A percentile compares a stretch with the other conserved stretches of the same genome.
phyloP scores from a whole-genome alignment of 2,797 vertebrate genomes.

The Bryconaethiops microstoma region DNA sequence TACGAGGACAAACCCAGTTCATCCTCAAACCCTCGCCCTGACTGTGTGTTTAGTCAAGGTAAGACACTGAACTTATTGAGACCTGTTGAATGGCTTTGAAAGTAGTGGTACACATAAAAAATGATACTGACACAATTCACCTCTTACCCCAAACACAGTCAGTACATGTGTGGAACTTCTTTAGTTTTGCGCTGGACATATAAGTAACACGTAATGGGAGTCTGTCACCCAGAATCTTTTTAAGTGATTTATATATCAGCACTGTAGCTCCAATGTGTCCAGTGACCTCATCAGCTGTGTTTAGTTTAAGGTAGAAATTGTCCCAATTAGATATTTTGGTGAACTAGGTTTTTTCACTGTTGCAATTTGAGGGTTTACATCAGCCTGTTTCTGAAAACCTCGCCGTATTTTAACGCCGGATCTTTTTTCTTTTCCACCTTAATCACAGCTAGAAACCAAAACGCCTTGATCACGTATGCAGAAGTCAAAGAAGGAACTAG shows the following conservation, averaged over 20 bases:
- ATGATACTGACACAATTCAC: background rate
- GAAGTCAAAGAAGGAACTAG: constrained; percentile 73
- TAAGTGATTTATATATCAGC: background rate
- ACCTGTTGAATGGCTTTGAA: background rate
- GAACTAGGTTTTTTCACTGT: background rate
- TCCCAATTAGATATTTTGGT: background rate
- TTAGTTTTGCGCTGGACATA: background rate
- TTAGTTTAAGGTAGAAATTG: background rate
- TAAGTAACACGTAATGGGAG: background rate
- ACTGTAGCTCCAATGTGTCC: background rate
- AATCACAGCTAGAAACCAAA: constrained; percentile 45
- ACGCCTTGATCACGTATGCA: constrained; percentile 63
- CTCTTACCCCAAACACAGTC: background rate
- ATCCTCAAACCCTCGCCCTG: background rate
- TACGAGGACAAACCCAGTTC: background rate
- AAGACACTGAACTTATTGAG: background rate
- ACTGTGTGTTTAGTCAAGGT: constrained; percentile 38
- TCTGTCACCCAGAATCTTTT: background rate
- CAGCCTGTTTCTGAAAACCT: background rate
- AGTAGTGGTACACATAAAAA: background rate
- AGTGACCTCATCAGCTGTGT: background rate
- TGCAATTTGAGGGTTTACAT: background rate
- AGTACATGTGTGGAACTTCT: background rate
- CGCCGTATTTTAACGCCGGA: background rate
- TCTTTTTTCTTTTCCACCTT: constrained; percentile 40